A percentile compares a stretch with the other conserved stretches of the same genome.
Evolutionary conservation across 2,888 invertebrate species (phyloP).

Genomic region (Diadegma fenestrale): DNA sequence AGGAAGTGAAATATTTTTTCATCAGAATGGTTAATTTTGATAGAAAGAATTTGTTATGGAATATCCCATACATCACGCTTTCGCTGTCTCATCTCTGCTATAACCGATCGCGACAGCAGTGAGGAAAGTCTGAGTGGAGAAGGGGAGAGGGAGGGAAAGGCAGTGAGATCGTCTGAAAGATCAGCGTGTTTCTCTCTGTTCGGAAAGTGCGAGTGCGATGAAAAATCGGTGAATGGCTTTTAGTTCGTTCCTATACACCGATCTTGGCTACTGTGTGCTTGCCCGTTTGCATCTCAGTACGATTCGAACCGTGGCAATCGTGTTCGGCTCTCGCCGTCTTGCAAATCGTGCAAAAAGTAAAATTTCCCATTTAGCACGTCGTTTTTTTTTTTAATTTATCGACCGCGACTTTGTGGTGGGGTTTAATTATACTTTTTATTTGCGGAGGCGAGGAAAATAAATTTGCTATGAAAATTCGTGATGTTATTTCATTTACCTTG

Average conservation of each 20-base stretch:
- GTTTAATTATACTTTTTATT: conserved; percentile 1
- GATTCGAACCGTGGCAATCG: conserved; percentile 54
- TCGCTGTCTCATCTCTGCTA: conserved; percentile 45
- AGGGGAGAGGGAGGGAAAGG: background rate
- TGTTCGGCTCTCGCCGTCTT: conserved; percentile 30
- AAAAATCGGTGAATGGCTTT: conserved; percentile 70
- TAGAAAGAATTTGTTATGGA: background rate
- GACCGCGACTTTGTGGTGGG: background rate
- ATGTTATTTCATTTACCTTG: background rate
- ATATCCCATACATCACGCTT: conserved; percentile 38
- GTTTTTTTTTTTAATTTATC: conserved; percentile 6
- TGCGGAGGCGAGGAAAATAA: background rate
- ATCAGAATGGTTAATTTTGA: background rate
- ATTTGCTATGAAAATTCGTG: background rate
- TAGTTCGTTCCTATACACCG: conserved; percentile 58
- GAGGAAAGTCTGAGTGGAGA: conserved; percentile 44
- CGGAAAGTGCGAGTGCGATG: conserved; percentile 56
- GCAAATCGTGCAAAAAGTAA: conserved; percentile 21
- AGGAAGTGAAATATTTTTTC: background rate
- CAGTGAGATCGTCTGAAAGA: conserved; percentile 32
- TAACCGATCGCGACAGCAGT: conserved; percentile 43
- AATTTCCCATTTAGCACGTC: background rate
- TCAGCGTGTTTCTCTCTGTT: conserved; percentile 34
- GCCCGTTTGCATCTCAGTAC: conserved; percentile 61
- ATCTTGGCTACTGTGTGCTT: conserved; percentile 56